Evolutionary conservation across 2,888 invertebrate species (phyloP).

Genomic region (Teinopalpus imperialis): DNA sequence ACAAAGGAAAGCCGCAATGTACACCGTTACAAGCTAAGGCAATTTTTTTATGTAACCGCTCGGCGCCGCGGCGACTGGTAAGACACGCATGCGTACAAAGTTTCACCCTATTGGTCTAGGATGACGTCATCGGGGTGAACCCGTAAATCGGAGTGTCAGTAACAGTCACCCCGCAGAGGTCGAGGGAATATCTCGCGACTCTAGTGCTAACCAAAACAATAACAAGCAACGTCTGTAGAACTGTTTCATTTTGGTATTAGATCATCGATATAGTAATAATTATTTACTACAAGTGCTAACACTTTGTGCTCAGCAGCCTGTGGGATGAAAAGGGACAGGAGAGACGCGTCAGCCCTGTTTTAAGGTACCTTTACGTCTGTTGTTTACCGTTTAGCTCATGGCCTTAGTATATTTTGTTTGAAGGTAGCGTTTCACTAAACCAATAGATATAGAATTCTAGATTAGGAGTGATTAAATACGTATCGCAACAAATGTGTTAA

Average conservation of each 20-base stretch:
- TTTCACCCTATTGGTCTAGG: slow-evolving; percentile 75
- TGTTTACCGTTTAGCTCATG: slow-evolving; percentile 60
- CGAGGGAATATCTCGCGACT: slow-evolving; percentile 57
- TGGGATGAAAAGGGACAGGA: slow-evolving; percentile 26
- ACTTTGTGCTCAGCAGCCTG: neutral
- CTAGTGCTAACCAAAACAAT: slow-evolving; percentile 37
- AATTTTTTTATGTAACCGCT: slow-evolving; percentile 40
- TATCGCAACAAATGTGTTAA: too few relatives aligned
- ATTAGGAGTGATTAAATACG: too few relatives aligned
- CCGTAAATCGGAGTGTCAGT: slow-evolving; percentile 70
- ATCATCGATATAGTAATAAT: neutral
- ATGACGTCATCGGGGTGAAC: slow-evolving; percentile 81
- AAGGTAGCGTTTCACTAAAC: slow-evolving; percentile 54
- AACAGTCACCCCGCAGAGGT: slow-evolving; percentile 76
- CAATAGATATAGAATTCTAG: too few relatives aligned
- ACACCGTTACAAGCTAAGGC: slow-evolving; percentile 39
- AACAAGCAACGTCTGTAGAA: slow-evolving; percentile 63
- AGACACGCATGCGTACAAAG: slow-evolving; percentile 67
- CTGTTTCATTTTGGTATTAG: slow-evolving; percentile 16
- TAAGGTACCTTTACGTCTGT: slow-evolving; percentile 46
- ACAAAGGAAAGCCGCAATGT: slow-evolving; percentile 58
- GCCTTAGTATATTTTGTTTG: slow-evolving; percentile 49
- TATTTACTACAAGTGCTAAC: slow-evolving; percentile 4
- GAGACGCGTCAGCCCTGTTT: slow-evolving; percentile 26
- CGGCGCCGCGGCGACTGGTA: slow-evolving; percentile 72